phyloP scores from a whole-genome alignment of 2,113 vertebrate species.

The Petrocephalus microphthalmus region DNA sequence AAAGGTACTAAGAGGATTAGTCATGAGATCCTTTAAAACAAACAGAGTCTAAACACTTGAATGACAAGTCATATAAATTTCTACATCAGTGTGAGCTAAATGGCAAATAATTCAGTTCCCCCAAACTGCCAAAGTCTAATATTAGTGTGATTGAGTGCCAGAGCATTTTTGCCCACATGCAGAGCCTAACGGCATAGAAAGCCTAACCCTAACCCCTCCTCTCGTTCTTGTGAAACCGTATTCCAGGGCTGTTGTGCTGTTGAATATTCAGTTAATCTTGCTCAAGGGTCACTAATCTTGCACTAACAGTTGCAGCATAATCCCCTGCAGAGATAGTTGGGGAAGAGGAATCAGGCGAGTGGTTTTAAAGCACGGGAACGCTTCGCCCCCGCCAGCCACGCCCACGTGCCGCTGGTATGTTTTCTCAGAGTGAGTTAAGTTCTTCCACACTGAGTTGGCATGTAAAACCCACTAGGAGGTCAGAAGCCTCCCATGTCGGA shows the following conservation, averaged over 20 bases:
- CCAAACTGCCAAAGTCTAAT: background rate
- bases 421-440: conserved; percentile 17
- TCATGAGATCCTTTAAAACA: background rate
- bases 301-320: conserved; percentile 3
- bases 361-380: conserved; percentile 21
- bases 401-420: conserved; percentile 11
- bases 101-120: background rate
- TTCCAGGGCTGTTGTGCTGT: background rate
- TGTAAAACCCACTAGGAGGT: background rate
- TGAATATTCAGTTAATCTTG: background rate
- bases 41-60: background rate
- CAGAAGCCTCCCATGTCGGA: background rate
- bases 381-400: conserved; percentile 20
- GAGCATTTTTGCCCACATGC: background rate
- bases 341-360: conserved; percentile 9
- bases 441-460: conserved; percentile 8
- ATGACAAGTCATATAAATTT: background rate
- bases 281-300: background rate
- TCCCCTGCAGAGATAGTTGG: conserved; percentile 8
- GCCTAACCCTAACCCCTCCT: background rate
- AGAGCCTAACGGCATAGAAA: background rate
- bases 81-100: background rate
- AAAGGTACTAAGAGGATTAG: background rate
- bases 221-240: conserved; percentile 3
- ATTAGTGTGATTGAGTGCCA: background rate